phyloP scores from a whole-genome alignment of 1,140 invertebrate genomes.

The Eurosta solidaginis region DNA sequence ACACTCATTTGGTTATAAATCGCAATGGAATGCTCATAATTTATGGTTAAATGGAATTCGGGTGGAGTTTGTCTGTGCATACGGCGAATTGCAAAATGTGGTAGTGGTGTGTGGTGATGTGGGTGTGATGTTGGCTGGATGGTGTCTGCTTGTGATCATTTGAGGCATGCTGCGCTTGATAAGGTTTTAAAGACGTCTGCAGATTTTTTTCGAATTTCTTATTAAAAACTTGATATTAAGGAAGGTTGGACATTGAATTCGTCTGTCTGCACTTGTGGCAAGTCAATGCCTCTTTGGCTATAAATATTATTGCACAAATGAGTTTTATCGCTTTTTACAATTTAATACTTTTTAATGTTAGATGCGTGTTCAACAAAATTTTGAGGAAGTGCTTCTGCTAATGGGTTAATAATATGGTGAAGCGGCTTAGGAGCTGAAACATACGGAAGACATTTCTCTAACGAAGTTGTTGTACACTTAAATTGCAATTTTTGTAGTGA shows the following conservation, averaged over 20 bases:
- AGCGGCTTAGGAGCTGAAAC: not conserved
- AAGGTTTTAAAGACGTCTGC: not conserved
- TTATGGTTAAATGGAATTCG: conserved; percentile 32
- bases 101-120: not conserved
- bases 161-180: not conserved
- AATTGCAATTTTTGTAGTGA: no score
- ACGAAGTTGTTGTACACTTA: no score
- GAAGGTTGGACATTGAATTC: no score
- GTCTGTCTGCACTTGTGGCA: conserved; percentile 11
- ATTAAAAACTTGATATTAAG: no score
- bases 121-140: not conserved
- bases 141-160: not conserved
- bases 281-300: not conserved
- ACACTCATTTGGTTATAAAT: conserved; percentile 29
- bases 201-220: not conserved
- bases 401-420: not conserved
- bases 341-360: conserved; percentile 15
- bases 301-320: conserved; percentile 20
- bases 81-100: conserved; percentile 9
- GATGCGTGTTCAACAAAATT: not conserved
- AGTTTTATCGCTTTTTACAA: conserved; percentile 19
- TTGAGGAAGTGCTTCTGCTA: not conserved
- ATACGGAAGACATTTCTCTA: not conserved
- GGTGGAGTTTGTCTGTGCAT: conserved; percentile 17
- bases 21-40: conserved; percentile 35